These are phyloP conservation scores for Rhizoglyphus robini DNA, from an alignment of 1,140 invertebrate genomes.

Conservation along the genomic window DNA sequence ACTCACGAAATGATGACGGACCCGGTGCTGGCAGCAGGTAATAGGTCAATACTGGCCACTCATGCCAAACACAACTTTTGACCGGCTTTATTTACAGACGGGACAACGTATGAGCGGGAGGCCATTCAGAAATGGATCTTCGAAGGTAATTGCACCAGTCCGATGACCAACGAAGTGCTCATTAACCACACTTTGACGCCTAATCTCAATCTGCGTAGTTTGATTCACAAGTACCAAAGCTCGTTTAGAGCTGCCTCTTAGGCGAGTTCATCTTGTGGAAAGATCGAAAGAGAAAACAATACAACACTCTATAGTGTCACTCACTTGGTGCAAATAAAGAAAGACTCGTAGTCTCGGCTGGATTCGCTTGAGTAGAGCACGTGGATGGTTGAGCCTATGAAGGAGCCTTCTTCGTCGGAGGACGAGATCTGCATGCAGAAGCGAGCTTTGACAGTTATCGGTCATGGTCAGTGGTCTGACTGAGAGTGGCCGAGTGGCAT, in stretches of 20 bases:
- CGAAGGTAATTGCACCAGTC: slow-evolving; percentile 53
- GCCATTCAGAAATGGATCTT: slow-evolving; percentile 61
- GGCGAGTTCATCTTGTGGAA: too few species aligned
- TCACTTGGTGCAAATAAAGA: neutral
- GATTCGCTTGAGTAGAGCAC: too few species aligned
- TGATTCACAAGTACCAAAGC: slow-evolving; percentile 25
- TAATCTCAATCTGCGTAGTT: slow-evolving; percentile 34
- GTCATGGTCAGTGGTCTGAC: slow-evolving; percentile 2
- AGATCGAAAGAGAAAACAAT: too few species aligned
- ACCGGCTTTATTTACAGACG: slow-evolving; percentile 40
- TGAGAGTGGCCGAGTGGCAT: too few species aligned
- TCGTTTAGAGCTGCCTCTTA: neutral
- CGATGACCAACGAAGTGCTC: slow-evolving; percentile 56
- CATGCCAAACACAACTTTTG: neutral
- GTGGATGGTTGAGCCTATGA: too few species aligned
- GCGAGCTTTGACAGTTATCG: slow-evolving; percentile 7
- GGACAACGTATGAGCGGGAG: slow-evolving; percentile 56
- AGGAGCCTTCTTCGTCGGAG: too few species aligned
- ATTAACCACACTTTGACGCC: slow-evolving; percentile 42
- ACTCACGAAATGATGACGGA: slow-evolving; percentile 63
- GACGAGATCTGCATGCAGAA: too few species aligned
- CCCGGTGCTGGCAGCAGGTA: slow-evolving; percentile 55
- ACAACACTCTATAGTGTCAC: too few species aligned
- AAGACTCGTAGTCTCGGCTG: too few species aligned
- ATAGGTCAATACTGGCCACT: neutral